Percentiles rank a stretch among this genome's conserved stretches.
phyloP scores from a whole-genome alignment of 2,113 vertebrate species.

The Fulica atra region DNA sequence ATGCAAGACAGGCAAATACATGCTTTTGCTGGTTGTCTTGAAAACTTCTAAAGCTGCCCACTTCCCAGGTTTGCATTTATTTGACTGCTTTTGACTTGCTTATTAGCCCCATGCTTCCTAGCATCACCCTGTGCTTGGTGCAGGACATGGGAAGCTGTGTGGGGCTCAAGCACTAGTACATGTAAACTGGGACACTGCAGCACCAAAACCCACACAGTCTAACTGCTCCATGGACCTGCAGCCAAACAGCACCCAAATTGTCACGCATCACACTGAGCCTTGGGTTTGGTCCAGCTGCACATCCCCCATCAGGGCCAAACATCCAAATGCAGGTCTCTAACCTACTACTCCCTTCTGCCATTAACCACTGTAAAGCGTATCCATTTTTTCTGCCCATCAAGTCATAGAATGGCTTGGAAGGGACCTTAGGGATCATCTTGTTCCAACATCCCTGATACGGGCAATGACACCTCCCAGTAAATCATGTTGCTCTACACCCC shows the following conservation, averaged over 20 bases:
- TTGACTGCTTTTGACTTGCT: neutral
- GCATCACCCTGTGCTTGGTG: too few relatives aligned
- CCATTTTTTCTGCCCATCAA: too few relatives aligned
- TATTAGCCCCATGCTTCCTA: neutral
- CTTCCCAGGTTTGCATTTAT: neutral
- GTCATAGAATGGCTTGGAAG: too few relatives aligned
- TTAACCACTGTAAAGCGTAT: too few relatives aligned
- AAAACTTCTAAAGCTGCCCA: neutral
- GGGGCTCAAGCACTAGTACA: too few relatives aligned
- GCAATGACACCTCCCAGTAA: too few relatives aligned
- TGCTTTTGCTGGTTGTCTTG: neutral
- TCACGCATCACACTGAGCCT: neutral
- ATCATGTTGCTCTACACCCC: too few relatives aligned
- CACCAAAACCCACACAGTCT: neutral
- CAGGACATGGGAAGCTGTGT: too few relatives aligned
- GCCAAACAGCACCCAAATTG: neutral
- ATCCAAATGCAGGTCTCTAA: accelerated
- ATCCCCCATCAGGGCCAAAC: neutral
- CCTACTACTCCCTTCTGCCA: too few relatives aligned
- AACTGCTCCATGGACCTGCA: neutral
- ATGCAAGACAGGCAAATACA: neutral
- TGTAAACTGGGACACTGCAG: neutral
- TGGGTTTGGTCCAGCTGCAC: neutral
- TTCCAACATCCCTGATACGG: too few relatives aligned
- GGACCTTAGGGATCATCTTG: too few relatives aligned